Evolutionary conservation across 2,113 vertebrate genomes (phyloP).

Genomic region (Calyptommatus sinebrachiatus): DNA sequence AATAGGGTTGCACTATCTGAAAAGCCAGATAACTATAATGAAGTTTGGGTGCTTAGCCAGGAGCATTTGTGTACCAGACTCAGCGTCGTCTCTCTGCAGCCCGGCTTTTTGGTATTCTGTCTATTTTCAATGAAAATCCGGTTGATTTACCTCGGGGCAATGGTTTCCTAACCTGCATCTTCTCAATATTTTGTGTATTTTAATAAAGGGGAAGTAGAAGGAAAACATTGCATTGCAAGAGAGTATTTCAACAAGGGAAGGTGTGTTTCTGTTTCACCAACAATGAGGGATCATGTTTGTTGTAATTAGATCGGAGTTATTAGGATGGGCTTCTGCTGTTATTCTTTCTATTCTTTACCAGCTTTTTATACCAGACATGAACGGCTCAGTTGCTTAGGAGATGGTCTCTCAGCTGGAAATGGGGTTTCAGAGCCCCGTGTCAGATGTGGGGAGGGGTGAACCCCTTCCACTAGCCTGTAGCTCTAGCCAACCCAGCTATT

Average conservation of each 20-base stretch:
- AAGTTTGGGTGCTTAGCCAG: accelerated
- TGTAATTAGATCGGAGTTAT: slow-evolving; percentile 17
- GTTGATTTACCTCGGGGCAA: not conserved
- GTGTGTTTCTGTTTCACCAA: slow-evolving; percentile 16
- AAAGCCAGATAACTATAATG: not conserved
- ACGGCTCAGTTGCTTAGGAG: too few relatives aligned
- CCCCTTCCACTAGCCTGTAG: too few relatives aligned
- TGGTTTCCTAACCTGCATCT: not conserved
- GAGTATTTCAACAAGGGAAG: not conserved
- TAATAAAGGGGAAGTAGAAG: not conserved
- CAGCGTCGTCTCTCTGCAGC: not conserved
- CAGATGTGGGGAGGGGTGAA: too few relatives aligned
- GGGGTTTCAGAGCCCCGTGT: too few relatives aligned
- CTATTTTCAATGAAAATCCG: not conserved
- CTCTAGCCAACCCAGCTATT: too few relatives aligned
- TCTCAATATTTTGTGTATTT: not conserved
- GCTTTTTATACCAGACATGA: too few relatives aligned
- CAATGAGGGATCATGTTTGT: slow-evolving; percentile 45
- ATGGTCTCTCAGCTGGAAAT: too few relatives aligned
- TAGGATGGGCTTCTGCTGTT: too few relatives aligned
- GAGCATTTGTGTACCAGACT: too few relatives aligned
- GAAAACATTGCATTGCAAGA: not conserved
- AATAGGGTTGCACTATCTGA: not conserved
- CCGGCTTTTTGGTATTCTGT: accelerated
- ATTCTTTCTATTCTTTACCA: too few relatives aligned